Percentiles rank a stretch among this genome's conserved stretches.
phyloP scores from a whole-genome alignment of 2,113 vertebrate genomes.

The Mustelus asterias region DNA sequence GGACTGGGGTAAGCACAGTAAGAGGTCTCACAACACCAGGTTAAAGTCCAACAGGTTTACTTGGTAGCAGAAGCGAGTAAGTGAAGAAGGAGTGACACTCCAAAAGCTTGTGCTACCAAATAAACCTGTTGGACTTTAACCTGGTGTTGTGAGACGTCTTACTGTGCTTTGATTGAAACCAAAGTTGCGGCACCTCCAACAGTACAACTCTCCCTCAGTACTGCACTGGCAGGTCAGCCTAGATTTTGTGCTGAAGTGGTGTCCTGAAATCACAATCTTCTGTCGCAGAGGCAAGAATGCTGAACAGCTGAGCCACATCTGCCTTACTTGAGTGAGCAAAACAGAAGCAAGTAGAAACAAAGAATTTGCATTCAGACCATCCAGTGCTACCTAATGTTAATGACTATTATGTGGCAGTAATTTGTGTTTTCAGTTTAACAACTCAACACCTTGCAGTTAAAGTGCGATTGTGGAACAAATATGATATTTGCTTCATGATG shows the following conservation, averaged over 20 bases:
- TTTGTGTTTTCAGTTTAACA: not conserved
- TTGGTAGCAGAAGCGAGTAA: no score
- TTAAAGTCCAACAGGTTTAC: no score
- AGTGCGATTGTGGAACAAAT: slow-evolving; percentile 11
- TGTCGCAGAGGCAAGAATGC: not conserved
- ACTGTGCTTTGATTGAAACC: no score
- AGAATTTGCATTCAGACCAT: not conserved
- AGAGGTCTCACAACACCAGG: no score
- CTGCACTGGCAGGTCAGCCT: not conserved
- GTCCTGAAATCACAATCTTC: not conserved
- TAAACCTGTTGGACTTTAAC: no score
- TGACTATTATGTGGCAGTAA: no score
- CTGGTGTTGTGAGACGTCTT: no score
- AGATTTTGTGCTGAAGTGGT: not conserved
- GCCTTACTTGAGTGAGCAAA: not conserved
- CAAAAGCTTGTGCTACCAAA: no score
- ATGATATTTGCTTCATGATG: not conserved
- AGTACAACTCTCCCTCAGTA: not conserved
- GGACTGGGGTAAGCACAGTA: no score
- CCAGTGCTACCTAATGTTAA: not conserved
- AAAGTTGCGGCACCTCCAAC: not conserved
- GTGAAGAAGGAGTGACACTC: no score
- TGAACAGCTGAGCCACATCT: not conserved
- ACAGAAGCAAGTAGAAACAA: not conserved
- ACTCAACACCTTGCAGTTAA: not conserved